Conservation (phyloP, 2,113 vertebrate species). For the Camelus dromedarius region DNA sequence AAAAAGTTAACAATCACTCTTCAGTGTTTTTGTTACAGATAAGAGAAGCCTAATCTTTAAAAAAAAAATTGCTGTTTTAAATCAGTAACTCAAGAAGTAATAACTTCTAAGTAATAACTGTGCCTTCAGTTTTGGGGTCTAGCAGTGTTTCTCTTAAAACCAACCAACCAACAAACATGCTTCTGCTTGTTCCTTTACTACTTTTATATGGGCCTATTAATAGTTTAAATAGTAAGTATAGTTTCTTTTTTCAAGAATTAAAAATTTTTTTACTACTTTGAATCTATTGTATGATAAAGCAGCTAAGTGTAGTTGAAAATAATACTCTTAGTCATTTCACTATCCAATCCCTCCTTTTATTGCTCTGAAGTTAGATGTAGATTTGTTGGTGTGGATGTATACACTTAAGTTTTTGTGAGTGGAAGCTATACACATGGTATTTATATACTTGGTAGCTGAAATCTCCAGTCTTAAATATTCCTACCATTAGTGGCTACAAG, state of each 20-base stretch:
- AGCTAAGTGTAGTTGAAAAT: conserved; percentile 11
- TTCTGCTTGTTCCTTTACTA: not conserved
- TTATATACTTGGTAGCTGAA: not conserved
- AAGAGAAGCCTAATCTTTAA: not conserved
- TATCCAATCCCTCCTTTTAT: not conserved
- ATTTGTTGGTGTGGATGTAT: not conserved
- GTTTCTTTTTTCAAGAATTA: conserved; percentile 1
- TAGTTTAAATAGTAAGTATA: not conserved
- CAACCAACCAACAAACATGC: not conserved
- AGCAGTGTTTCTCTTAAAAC: not conserved
- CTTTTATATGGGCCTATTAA: not conserved
- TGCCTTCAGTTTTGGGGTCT: not conserved
- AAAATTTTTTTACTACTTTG: not conserved
- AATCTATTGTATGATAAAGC: not conserved
- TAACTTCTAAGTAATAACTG: not conserved
- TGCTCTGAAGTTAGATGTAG: not conserved
- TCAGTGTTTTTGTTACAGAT: conserved; percentile 29
- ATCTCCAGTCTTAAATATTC: not conserved
- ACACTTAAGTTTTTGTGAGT: not conserved
- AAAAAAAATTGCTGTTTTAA: not conserved
- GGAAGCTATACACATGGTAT: not conserved
- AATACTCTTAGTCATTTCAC: not conserved
- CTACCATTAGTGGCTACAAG: not conserved
- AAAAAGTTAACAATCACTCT: not conserved
- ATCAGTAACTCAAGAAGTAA: not conserved